Conservation (phyloP, 1,140 invertebrate genomes). For the Nylanderia fulva region DNA sequence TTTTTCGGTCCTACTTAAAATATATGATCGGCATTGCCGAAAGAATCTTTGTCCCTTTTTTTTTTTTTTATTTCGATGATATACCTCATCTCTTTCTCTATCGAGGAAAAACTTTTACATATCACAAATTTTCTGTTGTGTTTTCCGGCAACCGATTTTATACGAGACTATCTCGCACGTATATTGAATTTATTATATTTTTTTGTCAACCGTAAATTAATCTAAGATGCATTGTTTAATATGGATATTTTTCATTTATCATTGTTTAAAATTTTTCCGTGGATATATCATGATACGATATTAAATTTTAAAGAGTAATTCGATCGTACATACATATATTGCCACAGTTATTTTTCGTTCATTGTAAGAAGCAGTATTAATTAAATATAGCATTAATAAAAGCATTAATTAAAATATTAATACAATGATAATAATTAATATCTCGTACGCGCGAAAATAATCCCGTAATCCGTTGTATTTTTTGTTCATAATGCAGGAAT, state of each 20-base stretch:
- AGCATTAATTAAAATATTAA: constrained; percentile 37
- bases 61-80: constrained; percentile 5
- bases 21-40: neutral
- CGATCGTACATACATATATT: neutral
- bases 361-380: no score
- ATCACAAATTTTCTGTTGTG: neutral
- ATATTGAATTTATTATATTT: neutral
- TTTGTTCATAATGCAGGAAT: neutral
- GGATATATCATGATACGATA: neutral
- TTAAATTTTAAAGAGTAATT: neutral
- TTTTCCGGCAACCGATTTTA: neutral
- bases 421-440: constrained; percentile 44
- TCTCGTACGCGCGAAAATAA: constrained; percentile 16
- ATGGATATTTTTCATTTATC: constrained; percentile 7
- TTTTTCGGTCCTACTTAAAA: constrained; percentile 38
- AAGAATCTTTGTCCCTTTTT: neutral
- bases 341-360: neutral
- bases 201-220: neutral
- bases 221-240: neutral
- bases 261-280: neutral
- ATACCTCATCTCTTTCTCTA: neutral
- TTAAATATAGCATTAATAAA: no score
- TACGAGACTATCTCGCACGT: neutral
- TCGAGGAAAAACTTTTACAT: neutral
- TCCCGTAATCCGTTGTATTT: constrained; percentile 33